A percentile compares a stretch with the other conserved stretches of the same genome.
Conservation (phyloP, 2,113 vertebrate species). For the Larimichthys polyactis region DNA sequence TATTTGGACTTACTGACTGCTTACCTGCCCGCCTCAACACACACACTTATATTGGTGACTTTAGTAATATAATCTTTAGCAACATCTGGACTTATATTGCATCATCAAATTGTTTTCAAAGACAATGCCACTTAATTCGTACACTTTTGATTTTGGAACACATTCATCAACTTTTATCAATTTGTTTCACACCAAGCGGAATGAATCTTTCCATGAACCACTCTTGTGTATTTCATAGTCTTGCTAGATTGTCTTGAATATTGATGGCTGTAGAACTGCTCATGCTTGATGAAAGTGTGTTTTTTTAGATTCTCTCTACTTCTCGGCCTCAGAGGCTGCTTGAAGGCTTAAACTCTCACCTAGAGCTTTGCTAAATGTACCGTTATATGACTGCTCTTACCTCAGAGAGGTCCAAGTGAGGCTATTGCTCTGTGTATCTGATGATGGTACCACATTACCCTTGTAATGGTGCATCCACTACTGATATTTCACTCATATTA, state of each 20-base stretch:
- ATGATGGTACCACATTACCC: constrained; percentile 54
- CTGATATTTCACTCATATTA: constrained; percentile 26
- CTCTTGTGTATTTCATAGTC: background rate
- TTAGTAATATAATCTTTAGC: background rate
- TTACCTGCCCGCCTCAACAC: background rate
- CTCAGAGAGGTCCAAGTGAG: constrained; percentile 8
- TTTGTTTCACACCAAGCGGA: constrained; percentile 2
- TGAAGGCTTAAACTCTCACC: constrained; percentile 13
- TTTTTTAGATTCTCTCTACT: background rate
- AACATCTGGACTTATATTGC: background rate
- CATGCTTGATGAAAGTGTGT: background rate
- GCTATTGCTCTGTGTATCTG: constrained; percentile 28
- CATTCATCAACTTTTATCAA: background rate
- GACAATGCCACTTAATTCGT: background rate
- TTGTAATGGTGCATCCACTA: constrained; percentile 51
- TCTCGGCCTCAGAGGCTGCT: background rate
- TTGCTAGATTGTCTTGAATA: background rate
- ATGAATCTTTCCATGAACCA: background rate
- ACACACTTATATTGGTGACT: background rate
- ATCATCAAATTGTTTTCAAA: background rate
- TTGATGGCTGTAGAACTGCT: background rate
- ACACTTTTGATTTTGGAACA: background rate
- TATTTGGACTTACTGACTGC: background rate
- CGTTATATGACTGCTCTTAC: constrained; percentile 37
- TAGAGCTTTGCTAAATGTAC: constrained; percentile 42